phyloP scores from a whole-genome alignment of 1,140 invertebrate species.

The Glossosoma conforme region DNA sequence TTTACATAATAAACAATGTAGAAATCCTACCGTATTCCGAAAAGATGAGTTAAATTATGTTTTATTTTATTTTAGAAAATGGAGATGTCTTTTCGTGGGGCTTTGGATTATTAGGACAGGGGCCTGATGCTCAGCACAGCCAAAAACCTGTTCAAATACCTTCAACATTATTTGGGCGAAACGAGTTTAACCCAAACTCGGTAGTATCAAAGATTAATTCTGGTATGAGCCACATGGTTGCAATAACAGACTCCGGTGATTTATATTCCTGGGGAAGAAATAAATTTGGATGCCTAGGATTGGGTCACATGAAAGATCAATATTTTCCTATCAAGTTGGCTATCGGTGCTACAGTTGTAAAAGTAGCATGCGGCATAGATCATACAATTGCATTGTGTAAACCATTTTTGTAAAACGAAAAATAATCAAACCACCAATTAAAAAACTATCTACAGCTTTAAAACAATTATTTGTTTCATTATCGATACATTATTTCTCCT shows the following conservation, averaged over 20 bases:
- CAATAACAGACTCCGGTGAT: conserved; percentile 73
- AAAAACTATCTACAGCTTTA: background rate
- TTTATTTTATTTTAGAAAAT: conserved; percentile 52
- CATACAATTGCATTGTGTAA: conserved; percentile 75
- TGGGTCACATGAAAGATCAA: conserved; percentile 75
- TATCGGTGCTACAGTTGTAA: conserved; percentile 66
- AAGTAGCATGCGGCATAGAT: conserved; percentile 77
- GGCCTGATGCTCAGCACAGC: conserved; percentile 67
- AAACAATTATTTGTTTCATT: too few species aligned
- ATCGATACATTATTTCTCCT: background rate
- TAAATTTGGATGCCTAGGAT: conserved; percentile 73
- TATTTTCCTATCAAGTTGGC: conserved; percentile 83
- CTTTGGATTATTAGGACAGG: conserved; percentile 84
- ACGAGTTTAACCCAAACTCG: conserved; percentile 69
- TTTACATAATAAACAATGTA: background rate
- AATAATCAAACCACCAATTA: too few species aligned
- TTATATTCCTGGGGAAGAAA: conserved; percentile 90
- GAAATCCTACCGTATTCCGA: background rate
- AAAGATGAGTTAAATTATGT: background rate
- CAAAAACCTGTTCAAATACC: conserved; percentile 68
- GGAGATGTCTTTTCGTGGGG: conserved; percentile 91
- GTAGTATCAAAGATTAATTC: conserved; percentile 62
- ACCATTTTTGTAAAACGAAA: conserved; percentile 55
- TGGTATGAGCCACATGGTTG: conserved; percentile 76
- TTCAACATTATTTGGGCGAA: conserved; percentile 74